A percentile compares a stretch with the other conserved stretches of the same genome.
These are phyloP conservation scores for Apis mellifera DNA, from an alignment of 1,140 invertebrate genomes.

Conservation along the genomic window DNA sequence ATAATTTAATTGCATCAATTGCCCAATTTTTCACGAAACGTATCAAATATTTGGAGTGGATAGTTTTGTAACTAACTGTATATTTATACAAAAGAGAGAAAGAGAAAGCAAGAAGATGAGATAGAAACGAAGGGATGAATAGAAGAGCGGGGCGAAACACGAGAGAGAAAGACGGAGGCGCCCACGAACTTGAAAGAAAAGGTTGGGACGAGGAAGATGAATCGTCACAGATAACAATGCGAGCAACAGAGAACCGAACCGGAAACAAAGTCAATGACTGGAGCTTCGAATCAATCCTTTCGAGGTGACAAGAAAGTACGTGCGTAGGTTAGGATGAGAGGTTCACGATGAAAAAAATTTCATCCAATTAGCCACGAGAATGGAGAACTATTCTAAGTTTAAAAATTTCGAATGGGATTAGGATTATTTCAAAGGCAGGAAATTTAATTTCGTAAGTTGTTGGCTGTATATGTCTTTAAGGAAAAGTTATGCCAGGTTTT, in stretches of 20 bases:
- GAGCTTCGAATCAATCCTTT: slow-evolving; percentile 62
- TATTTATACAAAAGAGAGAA: slow-evolving; percentile 27
- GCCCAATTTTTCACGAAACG: too few relatives aligned
- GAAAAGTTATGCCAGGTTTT: not conserved
- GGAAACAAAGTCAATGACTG: slow-evolving; percentile 78
- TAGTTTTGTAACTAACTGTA: too few relatives aligned
- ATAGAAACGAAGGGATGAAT: slow-evolving; percentile 28
- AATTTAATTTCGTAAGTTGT: not conserved
- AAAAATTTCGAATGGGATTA: not conserved
- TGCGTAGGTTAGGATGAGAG: slow-evolving; percentile 35
- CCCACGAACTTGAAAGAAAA: slow-evolving; percentile 43
- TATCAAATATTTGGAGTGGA: too few relatives aligned
- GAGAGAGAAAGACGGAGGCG: slow-evolving; percentile 37
- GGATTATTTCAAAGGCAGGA: not conserved
- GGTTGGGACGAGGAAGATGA: slow-evolving; percentile 57
- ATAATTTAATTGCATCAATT: too few relatives aligned
- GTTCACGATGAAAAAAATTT: slow-evolving; percentile 47
- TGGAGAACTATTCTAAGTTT: not conserved
- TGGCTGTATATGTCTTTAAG: not conserved
- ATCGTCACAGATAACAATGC: slow-evolving; percentile 66
- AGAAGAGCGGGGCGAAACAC: slow-evolving; percentile 3
- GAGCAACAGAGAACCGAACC: slow-evolving; percentile 70
- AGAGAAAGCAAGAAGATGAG: not conserved
- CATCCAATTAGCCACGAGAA: slow-evolving; percentile 46
- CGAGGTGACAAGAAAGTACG: slow-evolving; percentile 69